These are phyloP conservation scores for Archips xylosteana DNA, from an alignment of 2,888 invertebrate genomes.

Conservation along the genomic window DNA sequence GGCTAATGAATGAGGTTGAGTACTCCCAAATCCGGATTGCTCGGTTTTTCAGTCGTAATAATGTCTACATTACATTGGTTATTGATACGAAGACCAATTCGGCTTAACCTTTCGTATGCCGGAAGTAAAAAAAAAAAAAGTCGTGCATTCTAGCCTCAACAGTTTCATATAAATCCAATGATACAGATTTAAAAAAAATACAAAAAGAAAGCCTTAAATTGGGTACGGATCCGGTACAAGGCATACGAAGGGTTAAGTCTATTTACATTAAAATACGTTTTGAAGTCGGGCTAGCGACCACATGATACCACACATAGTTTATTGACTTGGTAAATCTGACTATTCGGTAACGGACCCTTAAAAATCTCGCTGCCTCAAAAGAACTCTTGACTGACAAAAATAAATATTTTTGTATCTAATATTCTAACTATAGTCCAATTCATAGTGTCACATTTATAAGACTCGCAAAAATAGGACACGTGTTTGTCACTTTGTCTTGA, in stretches of 20 bases:
- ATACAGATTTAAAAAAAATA: too few relatives aligned
- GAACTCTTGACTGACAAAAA: slow-evolving; percentile 52
- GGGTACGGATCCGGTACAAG: too few relatives aligned
- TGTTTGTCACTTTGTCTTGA: neutral
- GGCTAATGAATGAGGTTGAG: too few relatives aligned
- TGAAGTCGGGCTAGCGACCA: neutral
- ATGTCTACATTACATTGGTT: neutral
- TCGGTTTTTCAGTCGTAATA: neutral
- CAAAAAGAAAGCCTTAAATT: too few relatives aligned
- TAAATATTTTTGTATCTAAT: slow-evolving; percentile 55
- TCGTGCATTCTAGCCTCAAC: too few relatives aligned
- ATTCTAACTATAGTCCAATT: slow-evolving; percentile 28
- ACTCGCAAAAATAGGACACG: neutral
- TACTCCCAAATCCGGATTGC: neutral
- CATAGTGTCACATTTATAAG: neutral
- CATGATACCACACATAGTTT: neutral
- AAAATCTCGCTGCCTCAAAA: neutral
- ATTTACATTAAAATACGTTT: neutral
- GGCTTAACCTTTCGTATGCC: too few relatives aligned
- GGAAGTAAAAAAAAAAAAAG: too few relatives aligned
- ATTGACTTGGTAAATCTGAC: neutral
- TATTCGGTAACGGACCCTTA: neutral
- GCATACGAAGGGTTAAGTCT: too few relatives aligned
- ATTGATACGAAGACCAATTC: too few relatives aligned
- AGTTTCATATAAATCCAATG: too few relatives aligned